Base-by-base conservation (phyloP, 2,797 vertebrate species). In the Cossypha dichroa region DNA sequence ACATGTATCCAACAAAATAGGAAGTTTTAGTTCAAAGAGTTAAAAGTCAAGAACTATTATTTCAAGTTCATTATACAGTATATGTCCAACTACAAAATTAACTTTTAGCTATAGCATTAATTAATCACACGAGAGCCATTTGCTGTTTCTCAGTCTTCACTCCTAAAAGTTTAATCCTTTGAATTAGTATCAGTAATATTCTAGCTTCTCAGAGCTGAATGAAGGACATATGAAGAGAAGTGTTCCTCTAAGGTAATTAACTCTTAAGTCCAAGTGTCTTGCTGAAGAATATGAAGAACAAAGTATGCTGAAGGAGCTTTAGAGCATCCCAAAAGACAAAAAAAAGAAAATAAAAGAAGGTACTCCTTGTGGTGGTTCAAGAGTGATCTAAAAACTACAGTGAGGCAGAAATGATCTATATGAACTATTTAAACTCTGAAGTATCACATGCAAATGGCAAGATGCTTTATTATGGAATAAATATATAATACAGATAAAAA, bases 151-250 rank as follows among this genome's bases (percentile, higher is more conserved):
- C 90, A 96, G 56, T 75, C 45, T 90, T 76, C 94, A 93, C 86
- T 97, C 75, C 64, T 75, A 96, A 97, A 96, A 90, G 94, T 96
- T 96, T 95, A 96, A 90, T 70, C 92, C 82, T 94, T 72, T 94
- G 81, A 94, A 95, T 86, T 72, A 96, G 29, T 70, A 96, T 89
- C 75, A 90, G 2, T 62, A 97, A 94, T 81, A 96, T 52, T 60
- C 62, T 49, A 89, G 70, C 62, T 94, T 91, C 85, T 96, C 77
- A 94, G 92, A 95, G 49, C 89, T 83, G 67, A 97, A 46, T 90
- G 90, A 97, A 97, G 75, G 94, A 89, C 79, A 94, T 73, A 16
- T 96, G 88, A 97, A 96, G 67, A 97, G 36, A 79, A 96, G 45
- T 58, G 64, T 74, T 96, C 63, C 76, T 93, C 67, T 78, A 63